A percentile compares a stretch with the other conserved stretches of the same genome.
phyloP scores from a whole-genome alignment of 2,113 vertebrate species.

The Ardeotis arabs region DNA sequence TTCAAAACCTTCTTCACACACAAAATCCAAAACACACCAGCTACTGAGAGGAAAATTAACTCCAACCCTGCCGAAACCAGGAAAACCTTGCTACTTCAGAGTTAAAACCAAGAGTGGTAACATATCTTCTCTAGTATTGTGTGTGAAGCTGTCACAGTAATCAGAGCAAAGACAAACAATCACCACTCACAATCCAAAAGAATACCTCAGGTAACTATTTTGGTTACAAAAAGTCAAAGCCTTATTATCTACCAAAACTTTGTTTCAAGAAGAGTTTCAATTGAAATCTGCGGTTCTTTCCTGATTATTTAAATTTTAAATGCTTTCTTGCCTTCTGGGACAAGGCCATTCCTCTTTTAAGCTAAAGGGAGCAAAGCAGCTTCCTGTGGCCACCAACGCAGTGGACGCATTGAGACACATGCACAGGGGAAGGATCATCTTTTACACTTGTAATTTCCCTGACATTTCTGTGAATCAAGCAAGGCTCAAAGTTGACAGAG shows the following conservation, averaged over 20 bases:
- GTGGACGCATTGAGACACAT: accelerated
- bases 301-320: neutral
- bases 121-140: neutral
- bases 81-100: neutral
- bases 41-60: too few relatives aligned
- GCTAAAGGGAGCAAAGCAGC: neutral
- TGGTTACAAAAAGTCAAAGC: neutral
- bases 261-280: neutral
- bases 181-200: neutral
- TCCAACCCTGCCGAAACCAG: too few relatives aligned
- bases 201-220: neutral
- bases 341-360: neutral
- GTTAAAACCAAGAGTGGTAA: neutral
- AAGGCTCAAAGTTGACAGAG: neutral
- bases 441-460: neutral
- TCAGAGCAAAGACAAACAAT: neutral
- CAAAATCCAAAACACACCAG: too few relatives aligned
- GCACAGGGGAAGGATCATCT: neutral
- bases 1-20: neutral
- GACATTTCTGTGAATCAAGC: neutral
- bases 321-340: neutral
- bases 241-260: neutral
- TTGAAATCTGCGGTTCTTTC: neutral
- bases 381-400: neutral
- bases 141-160: neutral